Base-by-base conservation (phyloP, 2,113 vertebrate genomes). In the Lycocorax pyrrhopterus region DNA sequence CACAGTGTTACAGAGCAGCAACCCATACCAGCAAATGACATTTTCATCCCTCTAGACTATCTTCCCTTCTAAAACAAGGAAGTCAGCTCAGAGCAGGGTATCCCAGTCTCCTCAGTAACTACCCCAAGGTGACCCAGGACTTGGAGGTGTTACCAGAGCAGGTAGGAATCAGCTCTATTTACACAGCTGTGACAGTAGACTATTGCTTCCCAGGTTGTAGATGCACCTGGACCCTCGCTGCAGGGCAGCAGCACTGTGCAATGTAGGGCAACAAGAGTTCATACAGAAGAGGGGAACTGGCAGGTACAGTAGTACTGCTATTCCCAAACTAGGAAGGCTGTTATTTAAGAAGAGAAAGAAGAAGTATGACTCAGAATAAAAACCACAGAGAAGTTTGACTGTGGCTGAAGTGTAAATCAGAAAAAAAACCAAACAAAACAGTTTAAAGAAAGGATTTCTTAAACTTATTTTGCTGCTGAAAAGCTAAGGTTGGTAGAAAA, bases 321-420 rank as follows among this genome's bases (percentile, higher is more conserved):
- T 41, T 90, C 67, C 25, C 53, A 69, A 25, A 91, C 6, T 49
- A 37, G 62, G 63, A 76, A 75, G 33, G 33, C 16, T 81, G 12
- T 39, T 89, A 55, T 32, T 82, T 78, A 59, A 59, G 68, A 94
- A 66, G 20, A 75, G 52, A 95, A 95, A 66, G 52, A 87, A 89
- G 84, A 78, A 87, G 66, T 83, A 80, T 93, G 66, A 90, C 46
- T 93, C 84, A 94, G 74, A 91, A 86, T 41, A 55, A 89, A 95
- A 92, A 71, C 18, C 33, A 44, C 5, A 35, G 51, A 77, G 22
- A 89, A 77, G 30, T 81, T 11, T 71, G 29, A 41, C 16, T 73
- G 63, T 91, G 69, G 23, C 14, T 71, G 33, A 92, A 89, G 23
- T 4, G 15, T 32, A 60, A 75, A 74, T 49, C 13, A 67, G 64